These are phyloP conservation scores for Hepsetus odoe DNA, from an alignment of 2,113 vertebrate genomes.

Conservation along the genomic window DNA sequence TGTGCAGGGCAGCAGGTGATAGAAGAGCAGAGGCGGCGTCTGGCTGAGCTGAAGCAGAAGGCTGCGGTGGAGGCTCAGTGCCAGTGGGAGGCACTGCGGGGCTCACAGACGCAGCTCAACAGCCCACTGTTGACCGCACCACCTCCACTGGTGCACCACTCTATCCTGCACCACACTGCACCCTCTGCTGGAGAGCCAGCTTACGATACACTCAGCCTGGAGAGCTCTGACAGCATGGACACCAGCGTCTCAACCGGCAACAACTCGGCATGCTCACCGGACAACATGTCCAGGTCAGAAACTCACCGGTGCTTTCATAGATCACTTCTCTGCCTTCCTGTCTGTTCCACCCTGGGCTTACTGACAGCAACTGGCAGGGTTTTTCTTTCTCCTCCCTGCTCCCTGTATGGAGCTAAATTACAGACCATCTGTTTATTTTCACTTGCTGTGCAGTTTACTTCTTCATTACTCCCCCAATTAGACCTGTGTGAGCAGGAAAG, in stretches of 20 bases:
- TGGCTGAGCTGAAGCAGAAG: conserved; percentile 93
- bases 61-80: conserved; percentile 90
- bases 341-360: conserved; percentile 6
- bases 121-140: conserved; percentile 42
- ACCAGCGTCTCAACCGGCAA: conserved; percentile 91
- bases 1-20: conserved; percentile 92
- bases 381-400: not conserved
- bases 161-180: conserved; percentile 89
- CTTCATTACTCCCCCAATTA: not conserved
- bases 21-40: conserved; percentile 89
- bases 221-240: conserved; percentile 98
- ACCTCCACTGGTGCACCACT: conserved; percentile 82
- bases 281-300: conserved; percentile 81
- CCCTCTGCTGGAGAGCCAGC: conserved; percentile 78
- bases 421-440: conserved; percentile 16
- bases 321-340: not conserved
- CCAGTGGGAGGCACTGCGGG: conserved; percentile 92
- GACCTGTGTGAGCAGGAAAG: not conserved
- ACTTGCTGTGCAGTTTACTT: not conserved
- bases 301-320: not conserved
- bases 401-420: conserved; percentile 13
- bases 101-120: conserved; percentile 74
- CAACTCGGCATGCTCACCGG: conserved; percentile 91
- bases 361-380: not conserved
- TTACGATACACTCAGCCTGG: conserved; percentile 94